Conservation (phyloP, 2,113 vertebrate species). For the Diadophis punctatus region DNA sequence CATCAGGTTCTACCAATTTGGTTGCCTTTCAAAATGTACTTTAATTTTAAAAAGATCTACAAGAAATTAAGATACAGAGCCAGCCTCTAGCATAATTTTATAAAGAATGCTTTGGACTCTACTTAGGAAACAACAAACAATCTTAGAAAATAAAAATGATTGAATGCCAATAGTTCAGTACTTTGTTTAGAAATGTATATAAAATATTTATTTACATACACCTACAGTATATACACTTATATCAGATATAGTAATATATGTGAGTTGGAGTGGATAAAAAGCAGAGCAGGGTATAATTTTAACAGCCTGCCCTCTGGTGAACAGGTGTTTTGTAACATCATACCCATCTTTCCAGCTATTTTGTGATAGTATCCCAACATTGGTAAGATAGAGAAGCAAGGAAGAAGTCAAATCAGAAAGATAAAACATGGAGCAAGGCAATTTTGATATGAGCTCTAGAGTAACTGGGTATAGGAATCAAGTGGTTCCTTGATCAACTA, state of each 20-base stretch:
- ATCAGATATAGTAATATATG: neutral
- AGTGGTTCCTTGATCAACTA: neutral
- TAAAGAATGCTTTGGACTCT: neutral
- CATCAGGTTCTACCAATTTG: neutral
- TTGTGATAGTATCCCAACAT: neutral
- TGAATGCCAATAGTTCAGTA: neutral
- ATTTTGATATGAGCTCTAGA: neutral
- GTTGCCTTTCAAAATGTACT: neutral
- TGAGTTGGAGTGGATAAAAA: neutral
- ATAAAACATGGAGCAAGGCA: neutral
- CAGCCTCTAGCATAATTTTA: neutral
- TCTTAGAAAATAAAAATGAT: neutral
- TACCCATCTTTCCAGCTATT: neutral
- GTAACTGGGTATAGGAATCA: neutral
- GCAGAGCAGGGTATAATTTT: neutral
- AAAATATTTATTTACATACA: neutral
- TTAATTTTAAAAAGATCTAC: neutral
- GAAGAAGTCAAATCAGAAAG: neutral
- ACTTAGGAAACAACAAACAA: neutral
- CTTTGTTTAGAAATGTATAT: neutral
- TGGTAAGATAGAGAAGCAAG: neutral
- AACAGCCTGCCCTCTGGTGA: neutral
- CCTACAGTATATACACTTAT: neutral
- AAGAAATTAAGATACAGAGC: neutral
- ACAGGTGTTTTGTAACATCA: neutral